phyloP scores from a whole-genome alignment of 2,113 vertebrate species.

The Megaceryle maxima region DNA sequence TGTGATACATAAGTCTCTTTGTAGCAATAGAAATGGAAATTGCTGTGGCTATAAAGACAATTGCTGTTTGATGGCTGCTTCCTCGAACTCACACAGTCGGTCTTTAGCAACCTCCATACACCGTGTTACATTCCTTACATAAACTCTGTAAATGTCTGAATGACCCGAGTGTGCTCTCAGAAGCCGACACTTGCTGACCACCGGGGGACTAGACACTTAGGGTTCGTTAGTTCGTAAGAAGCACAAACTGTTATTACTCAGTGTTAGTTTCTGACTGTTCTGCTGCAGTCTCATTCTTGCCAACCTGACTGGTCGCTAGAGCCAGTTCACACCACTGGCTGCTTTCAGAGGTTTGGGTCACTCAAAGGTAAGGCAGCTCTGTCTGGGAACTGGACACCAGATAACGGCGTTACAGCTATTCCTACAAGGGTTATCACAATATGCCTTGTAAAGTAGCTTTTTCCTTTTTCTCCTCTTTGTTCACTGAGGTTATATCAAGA shows the following conservation, averaged over 20 bases:
- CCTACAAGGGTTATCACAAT: background rate
- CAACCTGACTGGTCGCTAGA: rapidly evolving
- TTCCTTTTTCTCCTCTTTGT: background rate
- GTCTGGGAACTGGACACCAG: background rate
- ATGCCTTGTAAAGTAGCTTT: background rate
- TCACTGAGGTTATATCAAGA: background rate
- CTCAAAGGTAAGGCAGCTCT: background rate
- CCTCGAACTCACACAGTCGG: background rate
- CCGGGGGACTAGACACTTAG: background rate
- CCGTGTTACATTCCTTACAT: background rate
- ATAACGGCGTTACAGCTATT: background rate
- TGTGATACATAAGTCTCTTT: background rate
- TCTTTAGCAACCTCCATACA: background rate
- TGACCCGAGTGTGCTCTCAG: background rate
- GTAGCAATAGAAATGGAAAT: constrained; percentile 7
- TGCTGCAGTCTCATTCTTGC: background rate
- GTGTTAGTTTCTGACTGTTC: background rate
- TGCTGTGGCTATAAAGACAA: background rate
- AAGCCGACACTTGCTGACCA: background rate
- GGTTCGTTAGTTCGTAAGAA: background rate
- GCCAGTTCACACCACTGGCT: background rate
- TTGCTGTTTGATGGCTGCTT: background rate
- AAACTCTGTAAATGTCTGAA: background rate
- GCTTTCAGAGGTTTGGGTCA: background rate
- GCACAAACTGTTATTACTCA: background rate